Evolutionary conservation across 2,888 invertebrate species (phyloP), one percentile per base, ranked within the genome.

Genomic region (Dynastes tityus): DNA sequence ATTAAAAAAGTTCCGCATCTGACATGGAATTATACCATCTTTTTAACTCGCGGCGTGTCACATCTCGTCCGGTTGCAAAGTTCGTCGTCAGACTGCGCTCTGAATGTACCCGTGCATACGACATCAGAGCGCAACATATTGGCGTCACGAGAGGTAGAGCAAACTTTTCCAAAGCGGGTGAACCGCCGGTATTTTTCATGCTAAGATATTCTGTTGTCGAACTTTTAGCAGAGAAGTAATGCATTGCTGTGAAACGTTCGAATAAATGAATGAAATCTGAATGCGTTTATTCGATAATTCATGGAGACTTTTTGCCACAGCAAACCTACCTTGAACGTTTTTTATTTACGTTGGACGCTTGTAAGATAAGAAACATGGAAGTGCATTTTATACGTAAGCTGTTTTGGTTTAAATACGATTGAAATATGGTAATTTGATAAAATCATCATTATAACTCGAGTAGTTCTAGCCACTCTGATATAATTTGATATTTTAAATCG

Each of bases 1-100:
- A 58, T 58, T 58, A 58, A 58, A 58, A 58, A 58, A 58, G 16
- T 58, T 58, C 55, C 55, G 55, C 55, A 16, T 16, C 55, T 45
- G 55, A 22, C 55, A 22, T 1, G 55, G 9, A 58, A 58, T 58
- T 45, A 45, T 11, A 2, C 45, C 22, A 22, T 8, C 55, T 22
- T 8, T 58, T 27, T 58, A 22, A 58, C 55, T 58, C 55, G 55
- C 2, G 55, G 55, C 16, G 22, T 58, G 55, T 58, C 55, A 22
- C 16, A 2, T 16, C 22, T 58, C 5, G 22, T 16, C 22, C 27
- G 22, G 22, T 58, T 22, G 55, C 22, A 22, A 58, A 58, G 55
- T 58, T 58, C 55, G 55, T 22, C 9, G 22, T 22, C 27, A 58
- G 55, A 27, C 5, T 22, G 55, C 55, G 9, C 22, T 6, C 5